A percentile compares a stretch with the other conserved stretches of the same genome.
These are phyloP conservation scores for Petrocephalus zakoni DNA, from an alignment of 2,113 vertebrate genomes.

Conservation along the genomic window DNA sequence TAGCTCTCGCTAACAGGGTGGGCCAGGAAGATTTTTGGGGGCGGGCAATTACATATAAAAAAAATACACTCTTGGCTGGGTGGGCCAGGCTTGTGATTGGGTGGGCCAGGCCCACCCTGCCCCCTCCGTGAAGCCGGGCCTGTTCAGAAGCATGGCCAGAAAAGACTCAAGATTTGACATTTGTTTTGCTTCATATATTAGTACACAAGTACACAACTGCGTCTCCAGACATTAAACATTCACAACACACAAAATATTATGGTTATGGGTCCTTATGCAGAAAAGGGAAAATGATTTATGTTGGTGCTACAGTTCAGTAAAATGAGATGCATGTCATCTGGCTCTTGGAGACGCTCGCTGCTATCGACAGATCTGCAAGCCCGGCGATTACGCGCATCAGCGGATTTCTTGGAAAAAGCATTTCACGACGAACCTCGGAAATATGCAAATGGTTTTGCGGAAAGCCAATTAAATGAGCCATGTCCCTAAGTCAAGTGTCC, in stretches of 20 bases:
- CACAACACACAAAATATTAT: background rate
- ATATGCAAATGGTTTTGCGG: background rate
- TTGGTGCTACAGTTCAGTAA: background rate
- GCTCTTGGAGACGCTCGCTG: background rate
- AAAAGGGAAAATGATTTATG: background rate
- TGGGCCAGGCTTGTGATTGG: no score
- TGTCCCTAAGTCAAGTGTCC: background rate
- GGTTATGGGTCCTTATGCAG: background rate
- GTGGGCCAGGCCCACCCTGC: no score
- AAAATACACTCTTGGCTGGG: no score
- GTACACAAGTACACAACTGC: background rate
- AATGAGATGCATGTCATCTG: conserved; percentile 1
- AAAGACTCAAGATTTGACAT: background rate
- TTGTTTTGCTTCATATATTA: background rate
- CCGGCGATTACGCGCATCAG: background rate
- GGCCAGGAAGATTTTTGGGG: no score
- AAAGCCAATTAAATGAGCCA: conserved; percentile 17
- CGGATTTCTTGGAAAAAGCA: background rate
- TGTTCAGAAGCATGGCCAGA: no score
- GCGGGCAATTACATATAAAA: no score
- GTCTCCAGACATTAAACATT: conserved; percentile 2
- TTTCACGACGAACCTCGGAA: background rate
- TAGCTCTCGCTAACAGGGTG: no score
- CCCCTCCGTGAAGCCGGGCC: no score
- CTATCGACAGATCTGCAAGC: background rate